Evolutionary conservation across 2,888 invertebrate species (phyloP).

Genomic region (Byasa hedistus): DNA sequence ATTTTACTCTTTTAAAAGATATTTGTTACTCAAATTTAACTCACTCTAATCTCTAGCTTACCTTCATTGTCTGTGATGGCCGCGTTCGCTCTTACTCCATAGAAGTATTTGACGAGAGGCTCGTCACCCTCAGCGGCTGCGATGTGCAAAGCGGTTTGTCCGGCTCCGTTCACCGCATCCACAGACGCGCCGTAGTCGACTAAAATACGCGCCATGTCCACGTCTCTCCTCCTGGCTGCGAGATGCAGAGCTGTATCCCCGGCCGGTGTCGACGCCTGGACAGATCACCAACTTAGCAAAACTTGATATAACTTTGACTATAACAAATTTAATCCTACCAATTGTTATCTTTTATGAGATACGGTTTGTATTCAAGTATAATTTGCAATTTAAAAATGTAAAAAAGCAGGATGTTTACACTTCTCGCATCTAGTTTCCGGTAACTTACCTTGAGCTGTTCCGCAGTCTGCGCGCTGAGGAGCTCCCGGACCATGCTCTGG

Average conservation of each 20-base stretch:
- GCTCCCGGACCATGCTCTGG: conserved; percentile 95
- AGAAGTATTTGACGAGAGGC: conserved; percentile 95
- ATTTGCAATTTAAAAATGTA: not conserved
- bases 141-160: conserved; percentile 96
- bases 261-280: conserved; percentile 86
- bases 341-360: too few relatives aligned
- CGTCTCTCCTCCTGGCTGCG: conserved; percentile 94
- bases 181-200: conserved; percentile 95
- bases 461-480: conserved; percentile 91
- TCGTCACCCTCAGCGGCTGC: conserved; percentile 98
- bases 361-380: too few relatives aligned
- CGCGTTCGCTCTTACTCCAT: conserved; percentile 95
- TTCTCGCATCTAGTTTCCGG: not conserved
- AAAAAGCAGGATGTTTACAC: not conserved
- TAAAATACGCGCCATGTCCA: conserved; percentile 94
- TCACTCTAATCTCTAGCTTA: too few relatives aligned
- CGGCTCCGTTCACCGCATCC: conserved; percentile 95
- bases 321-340: not conserved
- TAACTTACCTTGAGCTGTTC: conserved; percentile 88
- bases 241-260: conserved; percentile 97
- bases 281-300: conserved; percentile 4
- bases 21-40: too few relatives aligned
- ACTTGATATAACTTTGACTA: not conserved
- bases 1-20: too few relatives aligned
- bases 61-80: conserved; percentile 96